A percentile compares a stretch with the other conserved stretches of the same genome.
These are phyloP conservation scores for Smittia aterrima DNA, from an alignment of 2,888 invertebrate genomes.

Conservation along the genomic window DNA sequence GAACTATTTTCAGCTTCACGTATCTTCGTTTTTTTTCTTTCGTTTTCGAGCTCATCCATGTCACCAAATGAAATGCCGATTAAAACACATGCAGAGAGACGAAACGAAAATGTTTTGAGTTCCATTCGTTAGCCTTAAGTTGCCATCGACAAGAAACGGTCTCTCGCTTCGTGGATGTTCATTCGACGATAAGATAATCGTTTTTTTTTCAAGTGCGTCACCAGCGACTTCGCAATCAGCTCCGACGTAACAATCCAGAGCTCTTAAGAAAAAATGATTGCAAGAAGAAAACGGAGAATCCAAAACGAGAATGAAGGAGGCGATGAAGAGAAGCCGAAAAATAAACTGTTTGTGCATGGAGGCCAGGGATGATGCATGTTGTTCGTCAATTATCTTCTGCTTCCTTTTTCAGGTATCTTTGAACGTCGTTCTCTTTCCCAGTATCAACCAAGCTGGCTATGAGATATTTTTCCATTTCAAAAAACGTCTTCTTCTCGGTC, in stretches of 20 bases:
- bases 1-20: slow-evolving; percentile 36
- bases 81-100: slow-evolving; percentile 15
- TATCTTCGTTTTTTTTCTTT: slow-evolving; percentile 3
- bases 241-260: neutral
- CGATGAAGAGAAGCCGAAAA: slow-evolving; percentile 2
- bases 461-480: neutral
- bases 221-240: slow-evolving; percentile 22
- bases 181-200: slow-evolving; percentile 34
- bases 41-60: slow-evolving; percentile 13
- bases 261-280: neutral
- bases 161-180: slow-evolving; percentile 5
- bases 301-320: slow-evolving; percentile 25
- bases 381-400: slow-evolving; percentile 38
- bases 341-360: neutral
- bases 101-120: slow-evolving; percentile 10
- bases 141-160: slow-evolving; percentile 33
- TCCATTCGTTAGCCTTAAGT: slow-evolving; percentile 22
- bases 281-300: neutral
- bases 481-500: neutral
- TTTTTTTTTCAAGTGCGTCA: slow-evolving; percentile 30
- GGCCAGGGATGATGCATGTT: slow-evolving; percentile 35
- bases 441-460: neutral
- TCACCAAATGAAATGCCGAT: slow-evolving; percentile 13
- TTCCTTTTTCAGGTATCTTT: slow-evolving; percentile 23
- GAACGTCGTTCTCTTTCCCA: neutral